Evolutionary conservation across 2,113 vertebrate species (phyloP), one percentile per base, ranked within the genome.

Genomic region (Electrona antarctica): DNA sequence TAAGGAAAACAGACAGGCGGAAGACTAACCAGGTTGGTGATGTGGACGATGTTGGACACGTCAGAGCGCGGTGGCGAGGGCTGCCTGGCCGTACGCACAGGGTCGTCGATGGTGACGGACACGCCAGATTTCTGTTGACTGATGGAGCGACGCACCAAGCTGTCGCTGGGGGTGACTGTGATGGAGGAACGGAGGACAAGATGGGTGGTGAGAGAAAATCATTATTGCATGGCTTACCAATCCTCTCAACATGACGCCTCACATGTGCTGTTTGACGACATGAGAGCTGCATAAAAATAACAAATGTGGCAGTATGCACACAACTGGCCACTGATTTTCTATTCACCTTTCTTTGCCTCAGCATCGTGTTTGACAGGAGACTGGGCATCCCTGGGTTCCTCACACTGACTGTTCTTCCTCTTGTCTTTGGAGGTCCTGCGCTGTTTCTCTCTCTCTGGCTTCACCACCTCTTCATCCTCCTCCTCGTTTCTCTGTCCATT

Each of bases 41-140:
- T 91, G 48, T 97, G 96, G 65, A 97, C 91, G 59, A 97, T 96
- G 70, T 92, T 94, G 15, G 93, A 94, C 59, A 93, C 68, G 85
- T 96, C 95, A 60, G 94, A 93, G 0, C 92, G 91, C 13, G 95
- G 94, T 0, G 95, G 96, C 0, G 96, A 96, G 4, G 94, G 94
- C 78, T 94, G 91, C 70, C 92, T 93, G 76, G 91, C 82, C 0
- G 92, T 87, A 56, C 95, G 93, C 51, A 96, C 91, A 0, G 96
- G 95, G 80, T 97, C 96, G 9, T 97, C 96, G 0, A 96, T 95
- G 41, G 96, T 96, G 72, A 97, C 83, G 12, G 95, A 96, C 69
- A 97, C 94, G 0, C 95, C 94, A 0, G 93, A 93, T 84, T 95
- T 95, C 83, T 97, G 96, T 67, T 96, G 95, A 86, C 95, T 96